Conservation (phyloP, 2,113 vertebrate species). For the Acrocephalus arundinaceus region DNA sequence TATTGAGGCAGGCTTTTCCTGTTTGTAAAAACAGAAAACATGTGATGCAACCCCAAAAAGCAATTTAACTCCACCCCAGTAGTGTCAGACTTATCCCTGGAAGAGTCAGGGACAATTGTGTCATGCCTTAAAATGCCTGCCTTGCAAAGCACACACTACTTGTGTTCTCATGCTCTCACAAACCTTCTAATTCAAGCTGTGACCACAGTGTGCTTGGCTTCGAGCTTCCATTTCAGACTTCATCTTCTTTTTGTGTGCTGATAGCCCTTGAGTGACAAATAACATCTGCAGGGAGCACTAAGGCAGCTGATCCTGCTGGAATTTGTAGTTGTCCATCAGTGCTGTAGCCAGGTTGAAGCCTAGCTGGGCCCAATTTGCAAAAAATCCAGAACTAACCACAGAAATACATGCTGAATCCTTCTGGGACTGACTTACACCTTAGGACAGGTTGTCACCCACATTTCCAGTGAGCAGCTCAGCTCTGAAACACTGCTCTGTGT, state of each 20-base stretch:
- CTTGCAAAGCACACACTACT: not conserved
- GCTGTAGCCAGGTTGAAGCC: not conserved
- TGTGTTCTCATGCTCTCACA: not conserved
- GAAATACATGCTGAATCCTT: not conserved
- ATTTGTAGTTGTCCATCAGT: not conserved
- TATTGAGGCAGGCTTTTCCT: not conserved
- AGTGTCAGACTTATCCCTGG: not conserved
- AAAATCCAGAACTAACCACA: not conserved
- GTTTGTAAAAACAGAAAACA: slow-evolving; percentile 23
- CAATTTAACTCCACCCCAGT: slow-evolving; percentile 1
- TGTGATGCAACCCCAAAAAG: slow-evolving; percentile 21
- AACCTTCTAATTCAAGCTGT: not conserved
- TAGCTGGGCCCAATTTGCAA: not conserved
- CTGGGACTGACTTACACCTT: not conserved
- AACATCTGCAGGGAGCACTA: not conserved
- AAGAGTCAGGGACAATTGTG: not conserved
- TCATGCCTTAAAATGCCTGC: not conserved
- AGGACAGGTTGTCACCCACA: not conserved
- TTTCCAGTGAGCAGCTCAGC: not conserved
- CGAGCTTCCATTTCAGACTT: not conserved
- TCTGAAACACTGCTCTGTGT: not conserved
- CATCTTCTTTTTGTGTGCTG: not conserved
- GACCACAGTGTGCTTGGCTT: not conserved
- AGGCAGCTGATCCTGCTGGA: not conserved
- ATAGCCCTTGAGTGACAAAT: not conserved